Base-by-base conservation (phyloP, 2,113 vertebrate species). In the Chloebia gouldiae region DNA sequence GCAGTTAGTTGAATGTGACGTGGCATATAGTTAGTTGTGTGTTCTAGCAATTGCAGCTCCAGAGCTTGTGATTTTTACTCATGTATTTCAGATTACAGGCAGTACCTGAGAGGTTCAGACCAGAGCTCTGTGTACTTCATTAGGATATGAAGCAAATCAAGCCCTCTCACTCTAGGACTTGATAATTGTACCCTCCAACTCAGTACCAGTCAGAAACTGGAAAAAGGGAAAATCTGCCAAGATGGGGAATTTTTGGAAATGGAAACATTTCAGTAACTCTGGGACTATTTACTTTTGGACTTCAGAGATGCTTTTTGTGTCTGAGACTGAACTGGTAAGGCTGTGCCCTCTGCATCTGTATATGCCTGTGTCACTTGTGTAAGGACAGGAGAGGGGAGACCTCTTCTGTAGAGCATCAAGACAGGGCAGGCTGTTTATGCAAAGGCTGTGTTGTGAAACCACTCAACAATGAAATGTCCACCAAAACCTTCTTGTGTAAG, bases 141-240 rank as follows among this genome's bases (percentile, higher is more conserved):
- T 78, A 40, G 7, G 6, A 8, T 40, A 22, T 69, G 72, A 84
- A 68, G 18, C 15, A n/a, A 79, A 10, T 31, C 0, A 1, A 49
- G 15, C 28, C 18, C 7, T 78, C 40, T 63, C 11, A 19, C 31
- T 71, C 7, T 25, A 28, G 45, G 30, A 69, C 21, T 54, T 71
- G 24, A 4, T 89, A 81, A 22, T 30, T 31, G 28, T n/a, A 79
- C 15, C 8, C 1, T 81, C 15, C 25, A 60, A 40, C 21, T 85
- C 30, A 7, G 7, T 64, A 79, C 9, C 0, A 0, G 17, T 60
- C 3, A 0, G 40, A 77, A 56, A 31, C 19, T 57, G 33, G 30
- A 45, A 72, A 71, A 89, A 47, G 10, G 11, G 25, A 6, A 49
- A 56, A 60, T 64, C 45, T 84, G 17, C 23, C 24, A 19, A 18